Base-by-base conservation (phyloP, 2,797 vertebrate species). In the Clarias fuscus region DNA sequence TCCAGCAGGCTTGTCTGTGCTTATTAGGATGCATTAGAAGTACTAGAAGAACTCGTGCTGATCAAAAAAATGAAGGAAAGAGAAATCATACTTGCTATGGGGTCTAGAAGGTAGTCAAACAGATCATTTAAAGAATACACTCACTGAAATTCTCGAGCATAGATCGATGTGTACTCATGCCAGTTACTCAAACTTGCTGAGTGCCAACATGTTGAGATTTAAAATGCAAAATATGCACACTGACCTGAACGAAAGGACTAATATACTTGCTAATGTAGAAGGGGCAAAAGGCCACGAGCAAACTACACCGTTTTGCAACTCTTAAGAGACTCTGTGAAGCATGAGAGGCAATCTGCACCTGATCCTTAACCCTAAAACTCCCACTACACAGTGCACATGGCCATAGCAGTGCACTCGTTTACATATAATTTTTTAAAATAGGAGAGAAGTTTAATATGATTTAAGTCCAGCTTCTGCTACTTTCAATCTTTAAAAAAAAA, bases 301-400 rank as follows among this genome's bases (percentile, higher is more conserved):
- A 92, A 89, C 65, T 18, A 85, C 27, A 76, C 72, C 86, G 87
- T 90, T 91, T 87, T 88, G 30, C 7, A 91, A 92, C 92, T 92
- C 91, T 94, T 95, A 91, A 92, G 92, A 92, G 92, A 91, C 92
- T 89, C 86, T 58, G 91, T 91, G 92, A 92, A 90, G 92, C 92
- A 92, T 93, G 92, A 94, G 93, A 92, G 89, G 88, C 88, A 85
- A 89, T 89, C 91, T 92, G 84, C 48, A 76, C 37, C 56, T 85
- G 84, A 86, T 79, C 82, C 71, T 86, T 85, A 73, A 86, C 83
- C 85, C 84, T 84, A 65, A 88, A 48, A 86, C 87, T 85, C 86
- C 87, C 40, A 73, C 83, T 40, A 43, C 82, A 78, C 71, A 72
- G 72, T 24, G n/a, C 33, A 20, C 53, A 76, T 73, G 27, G 56